Percentiles rank a stretch among this genome's conserved stretches.
Evolutionary conservation across 2,888 invertebrate genomes (phyloP).

Genomic region (Buathra laborator): DNA sequence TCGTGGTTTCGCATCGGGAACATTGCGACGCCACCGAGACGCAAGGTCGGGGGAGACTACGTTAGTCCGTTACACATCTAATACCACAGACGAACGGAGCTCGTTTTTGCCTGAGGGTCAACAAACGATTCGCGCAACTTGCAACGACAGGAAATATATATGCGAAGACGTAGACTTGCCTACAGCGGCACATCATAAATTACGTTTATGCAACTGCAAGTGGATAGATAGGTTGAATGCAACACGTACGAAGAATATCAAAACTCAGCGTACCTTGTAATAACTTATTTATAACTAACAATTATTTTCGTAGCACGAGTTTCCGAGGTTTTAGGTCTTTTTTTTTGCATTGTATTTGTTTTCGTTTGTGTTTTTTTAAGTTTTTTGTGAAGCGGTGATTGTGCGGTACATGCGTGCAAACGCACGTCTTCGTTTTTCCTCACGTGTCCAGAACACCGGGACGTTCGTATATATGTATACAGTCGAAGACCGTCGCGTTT

Average conservation of each 20-base stretch:
- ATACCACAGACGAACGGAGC: slow-evolving; percentile 43
- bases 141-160: slow-evolving; percentile 11
- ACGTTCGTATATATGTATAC: neutral
- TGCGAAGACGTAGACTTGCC: slow-evolving; percentile 6
- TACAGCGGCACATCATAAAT: slow-evolving; percentile 57
- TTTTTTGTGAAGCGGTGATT: slow-evolving; percentile 1
- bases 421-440: slow-evolving; percentile 23
- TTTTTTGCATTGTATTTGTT: neutral
- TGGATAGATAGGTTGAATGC: slow-evolving; percentile 20
- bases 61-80: slow-evolving; percentile 38
- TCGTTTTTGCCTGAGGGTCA: slow-evolving; percentile 47
- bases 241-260: slow-evolving; percentile 41
- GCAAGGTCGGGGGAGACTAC: slow-evolving; percentile 48
- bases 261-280: slow-evolving; percentile 29
- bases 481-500: slow-evolving; percentile 52
- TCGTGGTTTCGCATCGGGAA: slow-evolving; percentile 28
- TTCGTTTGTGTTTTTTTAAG: neutral
- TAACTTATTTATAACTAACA: slow-evolving; percentile 55
- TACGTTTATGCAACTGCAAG: slow-evolving; percentile 63
- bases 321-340: neutral
- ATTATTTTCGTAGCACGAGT: slow-evolving; percentile 40
- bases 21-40: slow-evolving; percentile 39
- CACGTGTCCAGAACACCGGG: slow-evolving; percentile 33
- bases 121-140: slow-evolving; percentile 58
- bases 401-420: neutral